Evolutionary conservation across 2,797 vertebrate genomes (phyloP).

Genomic region (Nyctibius grandis): DNA sequence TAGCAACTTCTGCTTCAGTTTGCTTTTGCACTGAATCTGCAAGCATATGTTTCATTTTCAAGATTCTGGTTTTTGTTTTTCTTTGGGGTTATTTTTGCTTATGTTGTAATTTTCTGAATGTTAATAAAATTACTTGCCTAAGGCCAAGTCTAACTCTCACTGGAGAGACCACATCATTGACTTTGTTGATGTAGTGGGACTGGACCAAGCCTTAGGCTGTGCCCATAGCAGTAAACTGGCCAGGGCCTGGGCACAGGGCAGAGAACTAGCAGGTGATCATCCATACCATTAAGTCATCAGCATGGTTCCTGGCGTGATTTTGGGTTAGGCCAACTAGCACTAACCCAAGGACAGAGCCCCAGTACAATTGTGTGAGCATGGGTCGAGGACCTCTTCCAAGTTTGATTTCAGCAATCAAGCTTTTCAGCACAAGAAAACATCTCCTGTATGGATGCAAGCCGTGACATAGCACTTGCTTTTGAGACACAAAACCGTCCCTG

Average conservation of each 20-base stretch:
- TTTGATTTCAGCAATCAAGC: background rate
- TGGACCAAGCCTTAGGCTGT: background rate
- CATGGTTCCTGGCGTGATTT: background rate
- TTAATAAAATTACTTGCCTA: constrained; percentile 22
- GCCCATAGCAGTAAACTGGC: background rate
- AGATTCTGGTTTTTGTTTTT: constrained; percentile 60
- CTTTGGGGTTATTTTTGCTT: constrained; percentile 65
- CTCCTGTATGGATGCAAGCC: background rate
- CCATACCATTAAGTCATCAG: background rate
- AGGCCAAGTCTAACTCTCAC: background rate
- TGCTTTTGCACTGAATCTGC: constrained; percentile 68
- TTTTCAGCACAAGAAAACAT: background rate
- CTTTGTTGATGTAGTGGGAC: background rate
- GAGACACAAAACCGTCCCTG: background rate
- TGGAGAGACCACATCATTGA: background rate
- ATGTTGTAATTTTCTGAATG: constrained; percentile 60
- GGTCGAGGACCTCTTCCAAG: background rate
- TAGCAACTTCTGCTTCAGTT: constrained; percentile 78
- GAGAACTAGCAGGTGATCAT: background rate
- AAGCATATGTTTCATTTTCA: constrained; percentile 76
- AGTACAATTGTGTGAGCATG: background rate
- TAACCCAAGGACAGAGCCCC: background rate
- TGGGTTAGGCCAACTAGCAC: background rate
- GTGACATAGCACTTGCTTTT: background rate
- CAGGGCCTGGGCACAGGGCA: background rate